Percentiles rank a stretch among this genome's conserved stretches.
phyloP scores from a whole-genome alignment of 2,888 invertebrate genomes.

The Carabus problematicus region DNA sequence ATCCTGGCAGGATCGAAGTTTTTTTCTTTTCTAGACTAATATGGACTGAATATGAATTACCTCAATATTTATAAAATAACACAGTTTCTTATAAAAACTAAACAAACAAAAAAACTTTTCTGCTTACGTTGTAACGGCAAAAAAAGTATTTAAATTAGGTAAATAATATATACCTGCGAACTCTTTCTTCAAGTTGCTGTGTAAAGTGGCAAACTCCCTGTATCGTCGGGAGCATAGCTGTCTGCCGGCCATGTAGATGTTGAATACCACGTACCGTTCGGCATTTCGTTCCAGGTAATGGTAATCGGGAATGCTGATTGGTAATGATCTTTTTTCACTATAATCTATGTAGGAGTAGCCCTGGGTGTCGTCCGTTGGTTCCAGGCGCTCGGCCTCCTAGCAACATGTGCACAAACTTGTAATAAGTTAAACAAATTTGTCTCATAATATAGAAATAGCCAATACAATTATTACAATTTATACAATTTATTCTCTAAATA shows the following conservation, averaged over 20 bases:
- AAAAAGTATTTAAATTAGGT: background rate
- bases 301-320: conserved; percentile 94
- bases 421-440: no score
- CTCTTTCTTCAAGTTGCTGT: conserved; percentile 88
- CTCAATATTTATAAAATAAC: no score
- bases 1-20: conserved; percentile 62
- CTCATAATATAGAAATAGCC: no score
- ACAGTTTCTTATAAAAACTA: no score
- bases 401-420: background rate
- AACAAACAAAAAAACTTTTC: no score
- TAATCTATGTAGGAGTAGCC: conserved; percentile 88
- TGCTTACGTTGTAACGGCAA: background rate
- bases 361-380: conserved; percentile 82
- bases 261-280: conserved; percentile 93
- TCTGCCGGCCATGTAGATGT: conserved; percentile 98
- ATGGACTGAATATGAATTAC: no score
- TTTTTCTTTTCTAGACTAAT: conserved; percentile 28
- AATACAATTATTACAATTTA: no score
- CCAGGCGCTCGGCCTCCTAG: conserved; percentile 84
- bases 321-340: conserved; percentile 90
- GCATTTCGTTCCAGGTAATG: conserved; percentile 86
- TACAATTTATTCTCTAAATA: no score
- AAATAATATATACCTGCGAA: conserved; percentile 72
- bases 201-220: conserved; percentile 91
- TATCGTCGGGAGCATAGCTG: conserved; percentile 97